Conservation (phyloP, 37 sponge, comb jelly and placozoan genomes). For the Haliclona indistincta region DNA sequence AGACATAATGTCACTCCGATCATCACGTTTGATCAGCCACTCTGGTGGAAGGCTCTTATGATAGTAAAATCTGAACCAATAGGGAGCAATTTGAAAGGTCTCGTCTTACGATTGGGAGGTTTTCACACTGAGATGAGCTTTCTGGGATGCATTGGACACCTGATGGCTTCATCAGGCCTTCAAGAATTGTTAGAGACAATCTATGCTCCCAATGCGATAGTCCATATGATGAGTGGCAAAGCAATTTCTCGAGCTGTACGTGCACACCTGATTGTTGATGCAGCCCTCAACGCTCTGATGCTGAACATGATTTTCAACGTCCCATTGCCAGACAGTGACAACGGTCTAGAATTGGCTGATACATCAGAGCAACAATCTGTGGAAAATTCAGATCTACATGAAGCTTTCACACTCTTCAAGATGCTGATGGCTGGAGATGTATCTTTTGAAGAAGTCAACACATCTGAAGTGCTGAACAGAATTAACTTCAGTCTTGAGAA, state of each 20-base stretch:
- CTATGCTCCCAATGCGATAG: constrained; percentile 31
- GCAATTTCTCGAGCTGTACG: constrained; percentile 31
- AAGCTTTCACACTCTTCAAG: not conserved
- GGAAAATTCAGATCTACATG: not conserved
- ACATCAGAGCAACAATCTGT: not conserved
- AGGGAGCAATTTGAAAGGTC: constrained; percentile 32
- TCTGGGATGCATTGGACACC: constrained; percentile 12
- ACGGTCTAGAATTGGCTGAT: not conserved
- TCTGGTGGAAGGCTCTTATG: constrained; percentile 56
- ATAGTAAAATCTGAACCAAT: constrained; percentile 39
- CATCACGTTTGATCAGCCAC: too few relatives aligned
- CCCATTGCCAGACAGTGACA: not conserved
- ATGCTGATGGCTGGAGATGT: not conserved
- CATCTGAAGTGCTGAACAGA: constrained; percentile 16
- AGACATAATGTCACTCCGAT: constrained; percentile 35
- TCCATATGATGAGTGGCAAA: constrained; percentile 29
- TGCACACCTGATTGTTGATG: constrained; percentile 21
- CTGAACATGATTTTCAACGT: not conserved
- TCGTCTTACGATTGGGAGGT: constrained; percentile 38
- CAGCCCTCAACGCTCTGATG: not conserved
- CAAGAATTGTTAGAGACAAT: constrained; percentile 16
- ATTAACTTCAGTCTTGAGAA: constrained; percentile 20
- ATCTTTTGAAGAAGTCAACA: constrained; percentile 17
- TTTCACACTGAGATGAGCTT: constrained; percentile 34
- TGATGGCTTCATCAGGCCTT: constrained; percentile 24